Base-by-base conservation (phyloP, 1,140 invertebrate species). In the Zaprionus vittiger region DNA sequence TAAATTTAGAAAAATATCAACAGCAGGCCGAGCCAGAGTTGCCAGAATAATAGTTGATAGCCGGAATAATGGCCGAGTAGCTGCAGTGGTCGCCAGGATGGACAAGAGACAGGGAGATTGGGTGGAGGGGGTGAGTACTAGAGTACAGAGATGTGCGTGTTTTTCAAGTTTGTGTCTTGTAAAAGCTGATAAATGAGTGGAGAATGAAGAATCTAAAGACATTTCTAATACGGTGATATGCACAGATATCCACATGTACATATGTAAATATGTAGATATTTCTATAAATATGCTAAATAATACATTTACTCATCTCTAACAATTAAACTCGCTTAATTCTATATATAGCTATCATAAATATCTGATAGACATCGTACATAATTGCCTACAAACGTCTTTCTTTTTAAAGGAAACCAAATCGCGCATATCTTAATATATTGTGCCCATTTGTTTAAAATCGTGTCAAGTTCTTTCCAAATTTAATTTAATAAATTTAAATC, bases 1-100 rank as follows among this genome's bases (percentile, higher is more conserved):
- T 90, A 90, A 90, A 90, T 90, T 90, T 90, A 83, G 67, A 89
- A 89, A 89, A 89, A 89, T 90, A 89, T 84, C 84, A 87, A 89
- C 83, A 87, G 71, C 38, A 64, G n/a, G 54, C 54, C 54, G 26
- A n/a, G 37, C 61, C 57, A 74, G 65, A 70, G 60, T 77, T 81
- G 78, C 72, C 68, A 75, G 85, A 84, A 90, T 90, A 87, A 90
- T 90, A 89, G 84, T 89, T 90, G 84, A 90, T 84, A 90, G 89
- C 73, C 67, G 72, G 76, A 77, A 79, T 79, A 79, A 80, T 78
- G 73, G 71, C 71, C 68, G 65, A 80, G 49, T 81, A 70, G 81
- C 73, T 77, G 69, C 70, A 72, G 62, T 49, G 63, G 57, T 14
- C 64, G 47, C 22, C 44, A 22, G 20, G 15, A 17, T n/a, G 7